Percentiles rank a stretch among this genome's conserved stretches.
phyloP scores from a whole-genome alignment of 2,797 vertebrate species.

The Streptopelia turtur region DNA sequence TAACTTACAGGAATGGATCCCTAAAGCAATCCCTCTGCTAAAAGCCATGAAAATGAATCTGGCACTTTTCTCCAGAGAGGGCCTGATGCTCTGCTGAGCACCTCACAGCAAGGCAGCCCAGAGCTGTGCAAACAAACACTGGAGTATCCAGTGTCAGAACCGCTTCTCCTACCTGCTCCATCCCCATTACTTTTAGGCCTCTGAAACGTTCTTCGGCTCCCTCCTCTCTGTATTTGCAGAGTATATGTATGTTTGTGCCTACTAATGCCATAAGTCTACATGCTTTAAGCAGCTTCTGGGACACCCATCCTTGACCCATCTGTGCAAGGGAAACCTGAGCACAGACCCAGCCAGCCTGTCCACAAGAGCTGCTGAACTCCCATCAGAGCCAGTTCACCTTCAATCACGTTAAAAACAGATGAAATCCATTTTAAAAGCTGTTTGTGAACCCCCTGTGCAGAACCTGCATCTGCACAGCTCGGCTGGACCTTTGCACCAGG shows the following conservation, averaged over 20 bases:
- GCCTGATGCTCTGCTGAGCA: slow-evolving; percentile 67
- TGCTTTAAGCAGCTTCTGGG: neutral
- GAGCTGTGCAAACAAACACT: slow-evolving; percentile 80
- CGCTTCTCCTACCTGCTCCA: slow-evolving; percentile 7
- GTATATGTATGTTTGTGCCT: neutral
- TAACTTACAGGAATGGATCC: slow-evolving; percentile 88
- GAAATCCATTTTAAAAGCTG: neutral
- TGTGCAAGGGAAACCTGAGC: neutral
- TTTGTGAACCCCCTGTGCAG: neutral
- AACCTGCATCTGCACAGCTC: neutral
- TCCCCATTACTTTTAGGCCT: neutral
- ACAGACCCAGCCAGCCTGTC: neutral
- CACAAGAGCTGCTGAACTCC: neutral
- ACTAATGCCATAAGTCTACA: accelerated
- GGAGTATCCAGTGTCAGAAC: slow-evolving; percentile 7
- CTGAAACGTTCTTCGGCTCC: neutral
- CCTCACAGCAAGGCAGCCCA: slow-evolving; percentile 75
- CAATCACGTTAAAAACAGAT: accelerated
- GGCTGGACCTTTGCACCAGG: neutral
- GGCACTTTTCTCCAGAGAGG: slow-evolving; percentile 81
- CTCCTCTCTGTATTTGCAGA: neutral
- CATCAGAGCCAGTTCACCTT: neutral
- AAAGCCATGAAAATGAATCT: slow-evolving; percentile 80
- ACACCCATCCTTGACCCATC: neutral
- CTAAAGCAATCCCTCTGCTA: slow-evolving; percentile 81